Base-by-base conservation (phyloP, 1,140 invertebrate genomes). In the Lordiphosa clarofinis region DNA sequence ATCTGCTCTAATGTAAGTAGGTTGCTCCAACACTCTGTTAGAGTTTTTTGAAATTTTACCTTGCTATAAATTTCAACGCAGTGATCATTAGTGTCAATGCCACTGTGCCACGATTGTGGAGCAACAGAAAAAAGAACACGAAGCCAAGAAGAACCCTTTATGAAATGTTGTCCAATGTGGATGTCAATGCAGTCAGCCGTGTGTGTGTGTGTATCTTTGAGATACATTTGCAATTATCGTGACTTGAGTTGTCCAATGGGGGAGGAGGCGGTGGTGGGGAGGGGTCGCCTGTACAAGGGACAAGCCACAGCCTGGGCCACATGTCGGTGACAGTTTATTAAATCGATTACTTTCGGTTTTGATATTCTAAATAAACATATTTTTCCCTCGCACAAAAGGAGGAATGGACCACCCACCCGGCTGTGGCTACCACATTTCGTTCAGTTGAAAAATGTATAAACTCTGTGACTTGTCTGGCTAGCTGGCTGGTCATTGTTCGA, bases 341-440 rank as follows among this genome's bases (percentile, higher is more conserved):
- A 87, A 87, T 87, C 78, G 76, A 87, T 87, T 87, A 87, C 84
- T 87, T 86, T 86, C 74, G 70, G 67, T 79, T 87, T 87, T 87
- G 84, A 87, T 87, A 87, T 87, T 87, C 72, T 87, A 87, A 87
- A 87, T 87, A 87, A 87, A 87, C 73, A 87, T 84, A 84, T 78
- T 76, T 63, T 75, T 75, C 33, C 36, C 36, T 38, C 38, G 8
- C 13, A 24, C 11, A 48, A 42, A 49, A 3, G 42, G n/a, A 46
- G 19, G 13, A 39, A 43, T 36, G 55, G 76, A 56, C 76, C 76
- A 82, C 72, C 58, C 64, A 68, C 56, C 36, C 33, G 31, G 21
- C 65, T 50, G 47, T 36, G 21, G 31, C 48, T 37, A 52, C 53
- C 12, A 28, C 24, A 28, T 28, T 28, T 28, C 24, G 24, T 28